Percentiles rank a stretch among this genome's conserved stretches.
Conservation (phyloP, 2,113 vertebrate species). For the Percina caprodes region DNA sequence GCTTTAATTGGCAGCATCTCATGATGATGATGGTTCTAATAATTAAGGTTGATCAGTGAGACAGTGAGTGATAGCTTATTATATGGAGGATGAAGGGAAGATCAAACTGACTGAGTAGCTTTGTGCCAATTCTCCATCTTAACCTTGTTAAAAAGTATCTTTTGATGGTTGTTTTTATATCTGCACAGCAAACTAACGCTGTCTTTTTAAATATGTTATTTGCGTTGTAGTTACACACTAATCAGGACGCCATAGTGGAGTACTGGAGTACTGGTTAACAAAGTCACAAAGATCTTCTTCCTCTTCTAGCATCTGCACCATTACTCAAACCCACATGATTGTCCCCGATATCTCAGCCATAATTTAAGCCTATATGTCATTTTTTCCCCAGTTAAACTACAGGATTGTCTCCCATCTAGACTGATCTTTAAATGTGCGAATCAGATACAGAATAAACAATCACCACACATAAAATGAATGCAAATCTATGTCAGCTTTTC, state of each 20-base stretch:
- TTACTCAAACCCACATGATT: neutral
- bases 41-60: slow-evolving; percentile 31
- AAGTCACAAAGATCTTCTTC: neutral
- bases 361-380: neutral
- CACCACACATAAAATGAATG: neutral
- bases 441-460: neutral
- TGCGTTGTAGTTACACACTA: neutral
- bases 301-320: neutral
- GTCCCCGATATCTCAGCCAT: neutral
- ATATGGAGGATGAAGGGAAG: slow-evolving; percentile 14
- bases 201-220: neutral
- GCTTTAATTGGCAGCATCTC: slow-evolving; percentile 15
- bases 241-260: neutral
- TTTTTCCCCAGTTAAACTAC: neutral
- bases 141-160: neutral
- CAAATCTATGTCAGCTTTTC: too few species aligned
- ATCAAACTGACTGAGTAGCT: neutral
- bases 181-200: neutral
- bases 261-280: neutral
- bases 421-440: neutral
- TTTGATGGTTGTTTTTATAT: neutral
- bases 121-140: neutral
- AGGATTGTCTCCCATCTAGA: neutral
- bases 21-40: neutral
- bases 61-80: slow-evolving; percentile 36